Evolutionary conservation across 2,888 invertebrate genomes (phyloP).

Genomic region (Heliconius ismenius): DNA sequence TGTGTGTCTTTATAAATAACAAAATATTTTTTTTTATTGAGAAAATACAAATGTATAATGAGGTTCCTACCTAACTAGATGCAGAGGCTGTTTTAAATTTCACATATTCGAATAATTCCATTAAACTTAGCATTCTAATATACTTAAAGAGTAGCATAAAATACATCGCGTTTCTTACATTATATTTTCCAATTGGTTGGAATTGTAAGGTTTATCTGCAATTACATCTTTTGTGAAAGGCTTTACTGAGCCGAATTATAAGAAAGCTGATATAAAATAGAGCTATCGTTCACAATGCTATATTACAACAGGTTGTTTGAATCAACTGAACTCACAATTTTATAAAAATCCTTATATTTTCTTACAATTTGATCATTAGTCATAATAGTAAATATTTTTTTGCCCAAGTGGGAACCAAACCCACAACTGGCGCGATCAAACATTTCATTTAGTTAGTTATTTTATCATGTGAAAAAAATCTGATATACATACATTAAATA

Average conservation of each 20-base stretch:
- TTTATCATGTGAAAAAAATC: no score
- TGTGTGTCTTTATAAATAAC: no score
- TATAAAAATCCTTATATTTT: not conserved
- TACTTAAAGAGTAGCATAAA: not conserved
- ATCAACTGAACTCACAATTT: not conserved
- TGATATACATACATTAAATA: no score
- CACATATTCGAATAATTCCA: not conserved
- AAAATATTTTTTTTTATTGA: no score
- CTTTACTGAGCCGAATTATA: constrained; percentile 21
- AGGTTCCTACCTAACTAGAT: no score
- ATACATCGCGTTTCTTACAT: not conserved
- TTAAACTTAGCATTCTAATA: not conserved
- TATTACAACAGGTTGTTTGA: constrained; percentile 2
- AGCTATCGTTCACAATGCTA: not conserved
- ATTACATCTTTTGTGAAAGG: constrained; percentile 20
- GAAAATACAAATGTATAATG: no score
- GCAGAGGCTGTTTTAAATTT: no score
- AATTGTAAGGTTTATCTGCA: constrained; percentile 23
- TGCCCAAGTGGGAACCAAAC: no score
- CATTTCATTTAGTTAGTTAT: no score
- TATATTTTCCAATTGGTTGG: constrained; percentile 23
- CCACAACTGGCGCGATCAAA: no score
- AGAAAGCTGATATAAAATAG: constrained; percentile 14
- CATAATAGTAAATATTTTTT: not conserved
- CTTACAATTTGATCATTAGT: not conserved